A percentile compares a stretch with the other conserved stretches of the same genome.
phyloP scores from a whole-genome alignment of 2,888 invertebrate genomes.

The Penaeus monodon region DNA sequence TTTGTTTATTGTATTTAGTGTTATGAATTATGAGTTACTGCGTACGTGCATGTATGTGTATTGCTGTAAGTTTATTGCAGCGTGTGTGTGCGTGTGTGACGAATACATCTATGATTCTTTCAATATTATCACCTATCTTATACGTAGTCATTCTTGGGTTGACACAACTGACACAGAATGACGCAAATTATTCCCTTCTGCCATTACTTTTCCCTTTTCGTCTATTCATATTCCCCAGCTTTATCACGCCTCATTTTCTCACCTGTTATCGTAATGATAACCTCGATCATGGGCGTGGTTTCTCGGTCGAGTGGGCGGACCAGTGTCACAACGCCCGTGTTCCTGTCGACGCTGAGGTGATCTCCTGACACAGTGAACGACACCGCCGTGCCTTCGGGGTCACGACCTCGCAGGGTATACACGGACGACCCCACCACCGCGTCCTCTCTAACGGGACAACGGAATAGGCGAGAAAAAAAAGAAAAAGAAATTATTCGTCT shows the following conservation, averaged over 20 bases:
- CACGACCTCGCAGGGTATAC: slow-evolving; percentile 69
- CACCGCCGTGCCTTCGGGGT: slow-evolving; percentile 81
- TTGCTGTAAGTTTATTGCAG: too few species aligned
- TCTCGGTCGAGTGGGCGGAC: slow-evolving; percentile 81
- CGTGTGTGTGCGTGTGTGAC: too few species aligned
- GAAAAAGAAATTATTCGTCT: slow-evolving; percentile 33
- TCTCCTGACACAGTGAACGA: slow-evolving; percentile 86
- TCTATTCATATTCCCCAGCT: not conserved
- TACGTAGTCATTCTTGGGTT: too few species aligned
- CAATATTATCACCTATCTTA: too few species aligned
- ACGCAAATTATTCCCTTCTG: not conserved
- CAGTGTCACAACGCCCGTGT: slow-evolving; percentile 81
- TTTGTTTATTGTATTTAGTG: too few species aligned
- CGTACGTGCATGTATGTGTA: too few species aligned
- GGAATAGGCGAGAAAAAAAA: slow-evolving; percentile 64
- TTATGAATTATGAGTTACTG: too few species aligned
- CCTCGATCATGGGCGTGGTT: slow-evolving; percentile 78
- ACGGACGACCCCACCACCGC: slow-evolving; percentile 60
- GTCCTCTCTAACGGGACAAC: slow-evolving; percentile 65
- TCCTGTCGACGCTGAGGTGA: slow-evolving; percentile 82
- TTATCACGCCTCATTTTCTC: not conserved
- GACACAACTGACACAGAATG: too few species aligned
- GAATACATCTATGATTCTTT: too few species aligned
- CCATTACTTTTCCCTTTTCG: too few species aligned
- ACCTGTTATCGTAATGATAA: slow-evolving; percentile 80